phyloP scores from a whole-genome alignment of 2,113 vertebrate species.

The Ceyx cyanopectus region DNA sequence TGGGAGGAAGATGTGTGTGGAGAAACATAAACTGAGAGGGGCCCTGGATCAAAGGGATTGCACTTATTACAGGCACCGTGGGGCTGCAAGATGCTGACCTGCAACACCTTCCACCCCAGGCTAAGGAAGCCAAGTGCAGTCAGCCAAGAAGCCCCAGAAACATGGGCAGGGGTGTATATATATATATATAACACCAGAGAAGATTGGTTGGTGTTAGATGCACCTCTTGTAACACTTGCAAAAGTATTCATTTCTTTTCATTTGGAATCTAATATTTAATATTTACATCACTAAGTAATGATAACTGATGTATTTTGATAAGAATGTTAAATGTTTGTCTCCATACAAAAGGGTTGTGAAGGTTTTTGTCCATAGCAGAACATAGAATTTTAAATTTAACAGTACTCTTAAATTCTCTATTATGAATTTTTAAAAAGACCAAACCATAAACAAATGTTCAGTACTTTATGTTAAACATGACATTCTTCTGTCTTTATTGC shows the following conservation, averaged over 20 bases:
- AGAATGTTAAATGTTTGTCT: background rate
- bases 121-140: fast-evolving
- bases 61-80: background rate
- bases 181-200: background rate
- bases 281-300: background rate
- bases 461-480: background rate
- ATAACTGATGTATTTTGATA: background rate
- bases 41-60: fast-evolving
- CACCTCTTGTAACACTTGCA: background rate
- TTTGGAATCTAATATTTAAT: background rate
- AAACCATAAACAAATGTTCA: background rate
- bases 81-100: background rate
- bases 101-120: fast-evolving
- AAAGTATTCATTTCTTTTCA: background rate
- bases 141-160: background rate
- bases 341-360: fast-evolving
- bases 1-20: background rate
- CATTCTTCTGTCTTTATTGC: background rate
- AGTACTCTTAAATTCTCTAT: background rate
- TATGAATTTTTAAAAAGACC: background rate
- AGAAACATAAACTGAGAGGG: background rate
- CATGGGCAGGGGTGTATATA: background rate
- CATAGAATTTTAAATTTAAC: background rate
- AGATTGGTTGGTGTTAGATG: background rate
- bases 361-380: background rate